A percentile compares a stretch with the other conserved stretches of the same genome.
Evolutionary conservation across 2,113 vertebrate species (phyloP).

Genomic region (Girardinichthys multiradiatus): DNA sequence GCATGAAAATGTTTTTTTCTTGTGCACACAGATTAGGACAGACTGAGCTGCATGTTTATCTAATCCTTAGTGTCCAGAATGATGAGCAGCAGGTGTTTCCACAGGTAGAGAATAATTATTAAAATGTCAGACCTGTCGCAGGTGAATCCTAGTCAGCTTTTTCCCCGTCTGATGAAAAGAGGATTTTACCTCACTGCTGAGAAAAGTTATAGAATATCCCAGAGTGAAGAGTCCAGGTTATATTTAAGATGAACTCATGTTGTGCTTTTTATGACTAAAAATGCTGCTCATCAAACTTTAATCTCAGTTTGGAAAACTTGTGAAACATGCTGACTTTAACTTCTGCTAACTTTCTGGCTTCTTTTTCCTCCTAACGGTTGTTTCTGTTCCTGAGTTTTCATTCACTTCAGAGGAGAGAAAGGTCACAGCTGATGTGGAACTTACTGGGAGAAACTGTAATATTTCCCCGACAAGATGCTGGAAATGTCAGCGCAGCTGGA

Average conservation of each 20-base stretch:
- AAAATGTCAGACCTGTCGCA: slow-evolving; percentile 14
- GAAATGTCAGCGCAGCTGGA: neutral
- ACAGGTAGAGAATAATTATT: neutral
- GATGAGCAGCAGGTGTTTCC: slow-evolving; percentile 9
- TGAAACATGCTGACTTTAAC: slow-evolving; percentile 38
- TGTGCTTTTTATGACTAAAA: slow-evolving; percentile 4
- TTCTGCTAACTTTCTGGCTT: slow-evolving; percentile 5
- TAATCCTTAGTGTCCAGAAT: neutral
- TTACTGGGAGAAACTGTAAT: neutral
- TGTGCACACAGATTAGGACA: neutral
- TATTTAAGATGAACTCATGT: slow-evolving; percentile 4
- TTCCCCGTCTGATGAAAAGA: slow-evolving; percentile 1
- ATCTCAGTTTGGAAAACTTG: slow-evolving; percentile 17
- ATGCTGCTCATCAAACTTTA: slow-evolving; percentile 2
- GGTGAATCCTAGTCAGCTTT: slow-evolving; percentile 18
- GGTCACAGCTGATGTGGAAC: neutral
- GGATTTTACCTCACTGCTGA: neutral
- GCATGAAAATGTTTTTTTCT: neutral
- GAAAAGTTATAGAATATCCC: slow-evolving; percentile 2
- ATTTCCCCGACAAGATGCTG: neutral
- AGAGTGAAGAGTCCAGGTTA: slow-evolving; percentile 15
- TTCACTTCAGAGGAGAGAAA: neutral
- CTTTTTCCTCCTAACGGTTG: slow-evolving; percentile 1
- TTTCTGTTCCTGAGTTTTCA: slow-evolving; percentile 7
- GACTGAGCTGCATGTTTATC: neutral